Base-by-base conservation (phyloP, 2,888 invertebrate species). In the Parthenolecanium corni region DNA sequence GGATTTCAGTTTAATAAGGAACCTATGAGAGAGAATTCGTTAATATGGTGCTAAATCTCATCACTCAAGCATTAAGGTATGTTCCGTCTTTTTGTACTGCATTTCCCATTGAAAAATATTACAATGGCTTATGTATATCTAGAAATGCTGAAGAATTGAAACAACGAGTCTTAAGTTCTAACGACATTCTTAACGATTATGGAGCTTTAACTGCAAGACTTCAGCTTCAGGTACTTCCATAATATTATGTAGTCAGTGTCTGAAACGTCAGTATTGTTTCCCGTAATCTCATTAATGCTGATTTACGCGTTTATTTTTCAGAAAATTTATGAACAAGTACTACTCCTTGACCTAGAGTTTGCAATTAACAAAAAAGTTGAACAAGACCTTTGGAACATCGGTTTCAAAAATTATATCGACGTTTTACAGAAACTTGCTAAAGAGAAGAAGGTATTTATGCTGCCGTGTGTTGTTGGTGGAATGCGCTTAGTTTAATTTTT, bases 281-380 rank as follows among this genome's bases (percentile, higher is more conserved):
- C 1, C 42, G 24, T 14, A 5, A 20, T 57, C 4, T 1, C 25
- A 57, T 20, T 57, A 40, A n/a, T n/a, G n/a, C n/a, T n/a, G n/a
- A 42, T 42, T 11, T 24, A 11, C 20, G 38, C 9, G 38, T 42
- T 46, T 18, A 53, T 12, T 47, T 70, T 75, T 53, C 74, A 77
- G 71, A 79, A 85, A 76, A 77, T 86, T 61, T 83, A 83, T 71
- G 84, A 85, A 72, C 81, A 84, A 74, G 82, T 89, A 57, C 76
- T 91, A 65, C 80, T 89, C 58, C 75, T 85, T 64, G 89, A 90
- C 74, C 76, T 90, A 69, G 89, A 90, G 73, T 89, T 86, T 78
- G 89, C 89, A 16, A 75, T 91, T 70, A 89, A 90, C 73, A 86
- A 86, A 73, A 90, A 90, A 76, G 87, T 89, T 31, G 91, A 91